Base-by-base conservation (phyloP, 1,140 invertebrate species). In the Caenorhabditis remanei region DNA sequence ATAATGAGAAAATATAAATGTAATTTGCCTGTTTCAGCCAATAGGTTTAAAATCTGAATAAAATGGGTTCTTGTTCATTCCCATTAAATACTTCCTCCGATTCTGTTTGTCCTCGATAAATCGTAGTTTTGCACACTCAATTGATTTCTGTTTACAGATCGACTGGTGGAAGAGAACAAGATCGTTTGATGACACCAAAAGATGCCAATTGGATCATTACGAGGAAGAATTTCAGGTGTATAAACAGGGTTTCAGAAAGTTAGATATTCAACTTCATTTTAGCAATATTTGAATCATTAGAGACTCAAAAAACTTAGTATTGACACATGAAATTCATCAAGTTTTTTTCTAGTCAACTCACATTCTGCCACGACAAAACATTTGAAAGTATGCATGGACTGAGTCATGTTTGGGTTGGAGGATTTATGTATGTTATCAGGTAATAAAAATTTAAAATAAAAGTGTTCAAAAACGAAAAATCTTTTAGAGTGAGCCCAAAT, bases 371-470 rank as follows among this genome's bases (percentile, higher is more conserved):
- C 67, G 91, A 92, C 87, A 93, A 93, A 87, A 92, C 91, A n/a
- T 92, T 92, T 67, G 91, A 92, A 87, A 92, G 91, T 13, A 93
- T 92, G 90, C 91, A 92, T 79, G 91, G 91, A n/a, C 71, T 89
- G 71, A 89, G 90, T 24, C 91, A 92, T 71, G 91, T 93, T 43
- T 92, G 92, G 92, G 91, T 92, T 32, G 91, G 91, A 19, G 91
- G 91, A 41, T 92, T 93, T 79, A 92, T 92, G 91, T 92, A 92
- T 85, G 91, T 93, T 24, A 93, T 92, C 82, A 85, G 91, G 91
- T 91, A 41, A 86, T 0, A 50, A 5, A 0, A 32, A 32, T 32
- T 32, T 1, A 32, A 32, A 32, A 32, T 32, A 1, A 32, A 32
- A 32, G 32, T 2, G 32, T 32, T 32, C 32, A 32, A 16, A 11